Evolutionary conservation across 1,140 invertebrate species (phyloP).

Genomic region (Musca domestica): DNA sequence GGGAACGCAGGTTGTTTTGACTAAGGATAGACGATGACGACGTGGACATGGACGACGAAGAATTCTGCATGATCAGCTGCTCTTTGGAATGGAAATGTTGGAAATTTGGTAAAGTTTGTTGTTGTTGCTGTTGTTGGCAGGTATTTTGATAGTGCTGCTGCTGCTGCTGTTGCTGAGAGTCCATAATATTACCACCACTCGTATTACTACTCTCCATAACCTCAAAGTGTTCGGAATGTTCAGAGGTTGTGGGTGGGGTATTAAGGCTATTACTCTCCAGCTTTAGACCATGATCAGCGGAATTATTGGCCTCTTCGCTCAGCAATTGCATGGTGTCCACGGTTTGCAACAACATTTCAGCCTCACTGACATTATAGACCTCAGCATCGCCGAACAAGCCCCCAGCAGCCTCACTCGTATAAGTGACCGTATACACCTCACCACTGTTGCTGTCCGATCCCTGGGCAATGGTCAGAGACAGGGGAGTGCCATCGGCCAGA

Average conservation of each 20-base stretch:
- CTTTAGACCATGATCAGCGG: conserved; percentile 66
- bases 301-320: conserved; percentile 60
- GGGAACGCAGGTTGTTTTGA: conserved; percentile 53
- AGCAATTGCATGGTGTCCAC: conserved; percentile 68
- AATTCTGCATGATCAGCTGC: conserved; percentile 52
- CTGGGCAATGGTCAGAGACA: conserved; percentile 45
- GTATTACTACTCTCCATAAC: conserved; percentile 54
- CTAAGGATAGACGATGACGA: conserved; percentile 32
- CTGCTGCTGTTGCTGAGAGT: conserved; percentile 17
- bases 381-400: conserved; percentile 56
- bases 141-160: conserved; percentile 9
- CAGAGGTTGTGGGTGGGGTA: conserved; percentile 16
- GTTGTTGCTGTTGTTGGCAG: conserved; percentile 71
- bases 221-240: conserved; percentile 54
- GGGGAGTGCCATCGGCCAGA: conserved; percentile 40
- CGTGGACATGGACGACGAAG: conserved; percentile 10
- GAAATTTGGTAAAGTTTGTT: conserved; percentile 66
- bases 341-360: conserved; percentile 64
- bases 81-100: conserved; percentile 68
- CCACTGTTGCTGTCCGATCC: conserved; percentile 33
- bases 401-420: conserved; percentile 40
- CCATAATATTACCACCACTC: conserved; percentile 3
- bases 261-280: too few relatives aligned
- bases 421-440: conserved; percentile 50
- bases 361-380: conserved; percentile 73